Conservation (phyloP, 2,113 vertebrate genomes). For the Oryzias curvinotus region DNA sequence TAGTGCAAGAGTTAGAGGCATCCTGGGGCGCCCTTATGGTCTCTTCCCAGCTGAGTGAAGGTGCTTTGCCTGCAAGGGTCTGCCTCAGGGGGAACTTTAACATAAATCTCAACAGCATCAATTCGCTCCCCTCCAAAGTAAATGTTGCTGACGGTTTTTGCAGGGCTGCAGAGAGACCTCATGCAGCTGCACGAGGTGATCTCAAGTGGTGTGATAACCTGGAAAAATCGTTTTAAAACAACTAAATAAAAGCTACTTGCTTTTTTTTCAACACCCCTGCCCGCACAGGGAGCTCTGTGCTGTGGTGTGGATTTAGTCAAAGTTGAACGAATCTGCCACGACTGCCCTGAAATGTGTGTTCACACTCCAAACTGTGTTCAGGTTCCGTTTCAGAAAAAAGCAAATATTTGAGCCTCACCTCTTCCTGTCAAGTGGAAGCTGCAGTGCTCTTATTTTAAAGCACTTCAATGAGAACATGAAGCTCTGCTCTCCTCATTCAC, state of each 20-base stretch:
- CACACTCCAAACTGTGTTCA: neutral
- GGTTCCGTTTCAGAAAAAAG: neutral
- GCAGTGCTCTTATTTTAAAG: neutral
- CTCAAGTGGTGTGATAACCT: constrained; percentile 1
- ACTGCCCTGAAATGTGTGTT: neutral
- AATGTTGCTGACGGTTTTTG: constrained; percentile 16
- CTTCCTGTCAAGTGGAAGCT: neutral
- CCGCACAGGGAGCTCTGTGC: too few species aligned
- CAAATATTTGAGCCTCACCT: neutral
- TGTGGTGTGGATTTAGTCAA: neutral
- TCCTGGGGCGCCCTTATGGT: constrained; percentile 20
- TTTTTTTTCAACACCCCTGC: neutral
- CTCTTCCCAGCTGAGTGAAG: constrained; percentile 25
- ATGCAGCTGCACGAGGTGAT: constrained; percentile 2
- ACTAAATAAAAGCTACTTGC: neutral
- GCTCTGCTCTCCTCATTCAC: neutral
- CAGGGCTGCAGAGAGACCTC: neutral
- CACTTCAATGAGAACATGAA: neutral
- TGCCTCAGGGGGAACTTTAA: constrained; percentile 35
- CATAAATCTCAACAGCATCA: constrained; percentile 20
- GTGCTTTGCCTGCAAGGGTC: constrained; percentile 10
- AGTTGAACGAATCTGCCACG: neutral
- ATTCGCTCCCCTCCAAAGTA: constrained; percentile 15
- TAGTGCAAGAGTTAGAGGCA: constrained; percentile 23
- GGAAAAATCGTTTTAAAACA: constrained; percentile 3